A percentile compares a stretch with the other conserved stretches of the same genome.
These are phyloP conservation scores for Alviniconcha marisindica DNA, from an alignment of 1,140 invertebrate genomes.

Conservation along the genomic window DNA sequence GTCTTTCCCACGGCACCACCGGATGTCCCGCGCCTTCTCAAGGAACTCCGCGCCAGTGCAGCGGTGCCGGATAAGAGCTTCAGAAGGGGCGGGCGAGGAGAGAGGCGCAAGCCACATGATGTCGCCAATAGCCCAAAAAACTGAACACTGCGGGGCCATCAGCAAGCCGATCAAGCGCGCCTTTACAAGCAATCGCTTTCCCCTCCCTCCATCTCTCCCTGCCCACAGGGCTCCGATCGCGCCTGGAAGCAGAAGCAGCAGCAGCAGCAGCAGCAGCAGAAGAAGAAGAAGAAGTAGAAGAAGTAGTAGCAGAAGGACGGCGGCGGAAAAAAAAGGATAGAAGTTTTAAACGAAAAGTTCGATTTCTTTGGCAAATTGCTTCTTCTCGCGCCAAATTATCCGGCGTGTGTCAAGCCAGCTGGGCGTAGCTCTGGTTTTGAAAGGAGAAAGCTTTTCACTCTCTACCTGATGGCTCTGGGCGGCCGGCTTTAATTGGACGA, in stretches of 20 bases:
- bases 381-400: slow-evolving; percentile 35
- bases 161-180: slow-evolving; percentile 26
- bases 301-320: too few relatives aligned
- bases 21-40: too few relatives aligned
- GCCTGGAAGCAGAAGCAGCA: too few relatives aligned
- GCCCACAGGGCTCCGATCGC: not conserved
- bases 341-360: slow-evolving; percentile 26
- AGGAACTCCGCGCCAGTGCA: not conserved
- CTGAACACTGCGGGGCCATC: not conserved
- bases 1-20: too few relatives aligned
- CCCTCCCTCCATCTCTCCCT: not conserved
- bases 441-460: slow-evolving; percentile 24
- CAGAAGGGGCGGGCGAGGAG: not conserved
- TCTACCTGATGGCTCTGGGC: slow-evolving; percentile 21
- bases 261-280: too few relatives aligned
- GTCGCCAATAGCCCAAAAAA: not conserved
- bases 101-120: slow-evolving; percentile 25
- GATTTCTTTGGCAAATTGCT: slow-evolving; percentile 32
- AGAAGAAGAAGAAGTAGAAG: too few relatives aligned
- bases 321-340: too few relatives aligned
- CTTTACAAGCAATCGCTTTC: slow-evolving; percentile 1
- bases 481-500: slow-evolving; percentile 17
- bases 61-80: not conserved
- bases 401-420: slow-evolving; percentile 30
- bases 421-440: slow-evolving; percentile 25